Evolutionary conservation across 2,797 vertebrate genomes (phyloP).

Genomic region (Siniperca undulata): DNA sequence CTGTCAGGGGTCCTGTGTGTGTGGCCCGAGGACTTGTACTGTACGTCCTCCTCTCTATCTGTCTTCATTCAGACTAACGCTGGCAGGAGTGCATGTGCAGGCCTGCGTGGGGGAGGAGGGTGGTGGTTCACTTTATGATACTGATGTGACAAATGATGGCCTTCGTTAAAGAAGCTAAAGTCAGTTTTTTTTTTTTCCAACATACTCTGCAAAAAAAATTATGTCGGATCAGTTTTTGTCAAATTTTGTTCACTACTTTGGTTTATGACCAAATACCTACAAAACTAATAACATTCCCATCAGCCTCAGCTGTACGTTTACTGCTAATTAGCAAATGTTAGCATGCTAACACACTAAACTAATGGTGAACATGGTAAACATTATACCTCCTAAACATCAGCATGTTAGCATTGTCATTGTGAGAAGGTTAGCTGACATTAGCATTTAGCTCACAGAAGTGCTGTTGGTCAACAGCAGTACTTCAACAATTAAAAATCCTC

Average conservation of each 20-base stretch:
- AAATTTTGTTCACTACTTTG: not conserved
- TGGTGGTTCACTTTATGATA: not conserved
- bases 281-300: not conserved
- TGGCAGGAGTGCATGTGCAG: conserved; percentile 3
- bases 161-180: not conserved
- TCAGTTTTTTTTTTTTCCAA: conserved; percentile 3
- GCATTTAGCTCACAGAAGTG: not conserved
- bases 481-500: conserved; percentile 13
- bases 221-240: not conserved
- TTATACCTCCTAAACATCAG: not conserved
- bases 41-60: conserved; percentile 36
- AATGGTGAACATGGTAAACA: not conserved
- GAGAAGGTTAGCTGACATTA: not conserved
- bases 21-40: conserved; percentile 55
- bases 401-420: not conserved
- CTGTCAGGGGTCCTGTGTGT: conserved; percentile 44
- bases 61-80: conserved; percentile 35
- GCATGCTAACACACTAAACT: not conserved
- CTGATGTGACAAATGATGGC: not conserved
- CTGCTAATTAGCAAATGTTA: not conserved
- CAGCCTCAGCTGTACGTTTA: not conserved
- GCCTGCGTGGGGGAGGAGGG: conserved; percentile 19
- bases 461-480: not conserved
- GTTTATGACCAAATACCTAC: not conserved
- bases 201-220: not conserved